Percentiles rank a stretch among this genome's conserved stretches.
phyloP scores from a whole-genome alignment of 2,797 vertebrate species.

The Ctenopoma multispine region DNA sequence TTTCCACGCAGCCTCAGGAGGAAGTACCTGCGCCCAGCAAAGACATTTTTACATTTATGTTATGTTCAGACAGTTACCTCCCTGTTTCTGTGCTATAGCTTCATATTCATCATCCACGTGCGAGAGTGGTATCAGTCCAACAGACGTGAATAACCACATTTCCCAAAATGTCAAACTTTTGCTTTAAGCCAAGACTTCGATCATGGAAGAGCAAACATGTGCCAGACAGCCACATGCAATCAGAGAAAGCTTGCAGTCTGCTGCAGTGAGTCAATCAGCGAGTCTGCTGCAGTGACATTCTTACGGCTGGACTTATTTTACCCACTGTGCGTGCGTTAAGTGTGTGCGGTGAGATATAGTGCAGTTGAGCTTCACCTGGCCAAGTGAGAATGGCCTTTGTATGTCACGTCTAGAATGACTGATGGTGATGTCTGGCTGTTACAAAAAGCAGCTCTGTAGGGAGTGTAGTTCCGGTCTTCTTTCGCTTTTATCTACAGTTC shows the following conservation, averaged over 20 bases:
- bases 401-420: slow-evolving; percentile 64
- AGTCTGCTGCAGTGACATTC: slow-evolving; percentile 46
- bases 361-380: slow-evolving; percentile 44
- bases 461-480: slow-evolving; percentile 23
- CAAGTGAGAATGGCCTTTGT: slow-evolving; percentile 57
- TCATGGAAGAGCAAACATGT: background rate
- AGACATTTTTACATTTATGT: no score
- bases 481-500: slow-evolving; percentile 42
- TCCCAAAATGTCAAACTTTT: background rate
- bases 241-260: slow-evolving; percentile 16
- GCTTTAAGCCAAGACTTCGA: slow-evolving; percentile 1
- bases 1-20: background rate
- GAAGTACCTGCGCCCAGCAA: background rate
- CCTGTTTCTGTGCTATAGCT: background rate
- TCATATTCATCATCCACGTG: background rate
- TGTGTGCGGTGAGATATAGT: slow-evolving; percentile 57
- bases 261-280: background rate
- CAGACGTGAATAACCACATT: background rate
- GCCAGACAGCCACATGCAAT: background rate
- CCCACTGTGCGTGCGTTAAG: slow-evolving; percentile 25
- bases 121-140: background rate
- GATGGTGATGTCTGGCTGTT: slow-evolving; percentile 48
- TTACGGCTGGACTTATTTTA: slow-evolving; percentile 46
- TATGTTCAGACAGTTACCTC: background rate
- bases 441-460: slow-evolving; percentile 28